Evolutionary conservation across 2,113 vertebrate species (phyloP).

Genomic region (Amphiprion percula): DNA sequence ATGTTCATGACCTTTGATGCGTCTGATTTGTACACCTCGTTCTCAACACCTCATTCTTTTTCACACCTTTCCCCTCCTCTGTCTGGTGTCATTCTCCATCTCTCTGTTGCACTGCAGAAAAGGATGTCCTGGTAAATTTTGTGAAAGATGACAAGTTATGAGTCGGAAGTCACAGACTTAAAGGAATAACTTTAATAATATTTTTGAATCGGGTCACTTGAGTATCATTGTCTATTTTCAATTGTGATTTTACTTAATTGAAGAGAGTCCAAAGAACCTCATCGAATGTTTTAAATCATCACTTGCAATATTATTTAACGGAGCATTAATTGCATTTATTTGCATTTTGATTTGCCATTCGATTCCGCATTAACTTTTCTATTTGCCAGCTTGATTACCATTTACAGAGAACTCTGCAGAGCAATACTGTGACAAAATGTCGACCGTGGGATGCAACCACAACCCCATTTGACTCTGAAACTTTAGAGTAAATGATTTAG

Average conservation of each 20-base stretch:
- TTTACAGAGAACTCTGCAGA: conserved; percentile 9
- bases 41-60: not conserved
- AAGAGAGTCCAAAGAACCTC: not conserved
- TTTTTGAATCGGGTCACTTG: not conserved
- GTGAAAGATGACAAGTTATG: not conserved
- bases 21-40: conserved; percentile 36
- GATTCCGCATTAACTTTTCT: conserved; percentile 14
- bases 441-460: not conserved
- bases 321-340: conserved; percentile 3
- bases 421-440: not conserved
- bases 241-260: conserved; percentile 7
- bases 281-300: conserved; percentile 1
- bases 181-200: not conserved
- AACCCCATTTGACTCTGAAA: not conserved
- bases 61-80: conserved; percentile 7
- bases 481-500: not conserved
- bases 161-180: no score
- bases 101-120: not conserved
- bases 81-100: not conserved
- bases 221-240: conserved; percentile 28
- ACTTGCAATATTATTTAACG: conserved; percentile 13
- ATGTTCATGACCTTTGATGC: conserved; percentile 55
- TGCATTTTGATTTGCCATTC: conserved; percentile 13
- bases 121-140: not conserved
- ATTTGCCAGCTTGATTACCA: conserved; percentile 19